Evolutionary conservation across 2,113 vertebrate genomes (phyloP).

Genomic region (Glaucidium brasilianum): DNA sequence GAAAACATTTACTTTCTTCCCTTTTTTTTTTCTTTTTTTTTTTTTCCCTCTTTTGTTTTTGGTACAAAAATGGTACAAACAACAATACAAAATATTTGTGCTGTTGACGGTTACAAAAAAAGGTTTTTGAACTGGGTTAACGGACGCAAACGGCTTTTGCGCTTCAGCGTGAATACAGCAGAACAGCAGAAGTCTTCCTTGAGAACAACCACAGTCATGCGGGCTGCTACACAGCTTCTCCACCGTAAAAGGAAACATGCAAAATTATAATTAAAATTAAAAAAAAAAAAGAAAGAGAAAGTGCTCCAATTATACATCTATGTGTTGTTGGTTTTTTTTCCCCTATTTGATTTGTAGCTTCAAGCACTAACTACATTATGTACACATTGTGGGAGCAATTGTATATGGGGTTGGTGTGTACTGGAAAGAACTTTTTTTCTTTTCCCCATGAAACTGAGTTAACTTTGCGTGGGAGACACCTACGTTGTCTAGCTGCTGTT

Average conservation of each 20-base stretch:
- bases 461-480: not conserved
- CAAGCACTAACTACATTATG: conserved; percentile 80
- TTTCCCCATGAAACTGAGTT: not conserved
- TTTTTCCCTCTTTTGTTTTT: conserved; percentile 75
- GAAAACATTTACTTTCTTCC: conserved; percentile 80
- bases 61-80: conserved; percentile 98
- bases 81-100: conserved; percentile 99
- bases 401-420: not conserved
- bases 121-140: conserved; percentile 75
- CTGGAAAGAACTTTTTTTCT: not conserved
- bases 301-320: conserved; percentile 75
- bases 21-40: conserved; percentile 30
- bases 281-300: not conserved
- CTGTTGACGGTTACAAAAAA: conserved; percentile 96
- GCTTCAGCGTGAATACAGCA: conserved; percentile 70
- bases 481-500: not conserved
- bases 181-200: conserved; percentile 74
- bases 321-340: not conserved
- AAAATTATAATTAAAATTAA: conserved; percentile 75
- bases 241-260: conserved; percentile 89
- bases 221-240: conserved; percentile 80
- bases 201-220: conserved; percentile 84
- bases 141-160: conserved; percentile 72
- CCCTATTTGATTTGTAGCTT: conserved; percentile 65
- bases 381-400: conserved; percentile 68